Percentiles rank a stretch among this genome's conserved stretches.
Evolutionary conservation across 2,888 invertebrate genomes (phyloP).

Genomic region (Athetis lepigone): DNA sequence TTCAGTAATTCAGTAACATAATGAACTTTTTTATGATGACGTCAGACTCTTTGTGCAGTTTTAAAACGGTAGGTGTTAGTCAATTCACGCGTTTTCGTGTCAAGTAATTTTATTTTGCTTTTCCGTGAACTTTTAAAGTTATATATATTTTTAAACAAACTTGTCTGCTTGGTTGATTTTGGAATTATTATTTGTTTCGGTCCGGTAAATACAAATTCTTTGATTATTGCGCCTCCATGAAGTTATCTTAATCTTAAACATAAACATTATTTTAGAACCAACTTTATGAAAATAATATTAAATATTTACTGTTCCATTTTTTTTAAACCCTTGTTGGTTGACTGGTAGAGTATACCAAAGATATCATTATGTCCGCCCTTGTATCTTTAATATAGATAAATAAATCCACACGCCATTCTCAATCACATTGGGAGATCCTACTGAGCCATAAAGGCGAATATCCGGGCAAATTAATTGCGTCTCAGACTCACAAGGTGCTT

Average conservation of each 20-base stretch:
- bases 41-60: slow-evolving; percentile 40
- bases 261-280: too few relatives aligned
- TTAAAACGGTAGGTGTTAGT: slow-evolving; percentile 3
- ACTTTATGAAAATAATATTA: too few relatives aligned
- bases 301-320: too few relatives aligned
- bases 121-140: slow-evolving; percentile 33
- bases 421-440: not conserved
- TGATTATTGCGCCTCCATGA: not conserved
- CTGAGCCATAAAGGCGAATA: not conserved
- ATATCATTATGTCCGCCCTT: too few relatives aligned
- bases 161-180: slow-evolving; percentile 51
- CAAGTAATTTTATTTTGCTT: slow-evolving; percentile 24
- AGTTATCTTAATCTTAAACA: not conserved
- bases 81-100: slow-evolving; percentile 6
- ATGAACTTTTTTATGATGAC: slow-evolving; percentile 1
- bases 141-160: slow-evolving; percentile 40
- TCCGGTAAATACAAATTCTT: slow-evolving; percentile 39
- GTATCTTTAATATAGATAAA: too few relatives aligned
- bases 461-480: slow-evolving; percentile 8
- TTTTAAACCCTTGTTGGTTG: too few relatives aligned
- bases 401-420: too few relatives aligned
- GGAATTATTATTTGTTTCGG: slow-evolving; percentile 38
- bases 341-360: too few relatives aligned
- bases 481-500: slow-evolving; percentile 1
- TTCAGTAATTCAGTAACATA: not conserved